Evolutionary conservation across 1,140 invertebrate species (phyloP), one percentile per base, ranked within the genome.

Genomic region (Macrotrachela quadricornifera): DNA sequence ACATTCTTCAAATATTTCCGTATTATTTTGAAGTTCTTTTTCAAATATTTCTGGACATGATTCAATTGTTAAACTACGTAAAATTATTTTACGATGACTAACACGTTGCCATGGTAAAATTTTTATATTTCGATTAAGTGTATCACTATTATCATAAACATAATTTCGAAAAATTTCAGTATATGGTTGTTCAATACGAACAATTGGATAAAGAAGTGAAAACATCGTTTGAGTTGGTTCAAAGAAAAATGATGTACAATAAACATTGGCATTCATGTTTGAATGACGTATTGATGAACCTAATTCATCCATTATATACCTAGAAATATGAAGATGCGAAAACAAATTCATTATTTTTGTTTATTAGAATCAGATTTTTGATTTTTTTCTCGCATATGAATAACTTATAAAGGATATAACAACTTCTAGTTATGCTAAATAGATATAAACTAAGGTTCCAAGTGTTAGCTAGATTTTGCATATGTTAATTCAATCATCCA

Each of bases 281-380:
- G 77, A 80, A 65, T 90, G 85, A 54, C 76, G 78, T 46, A 92
- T 79, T 2, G 79, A 77, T 17, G 79, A 80, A 21, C 86, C 86
- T 59, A 92, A 77, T 69, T 91, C 86, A 71, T 91, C 86, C 78
- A 85, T 80, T 11, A 92, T 76, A 68, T 87, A 91, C 86, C 86
- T 91, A 43, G 70, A 41, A 17, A 36, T 11, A 54, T n/a, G n/a
- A n/a, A n/a, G n/a, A n/a, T n/a, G n/a, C n/a, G n/a, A n/a, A n/a
- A n/a, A n/a, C n/a, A n/a, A n/a, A n/a, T n/a, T n/a, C n/a, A n/a
- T n/a, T n/a, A n/a, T n/a, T n/a, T n/a, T n/a, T n/a, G n/a, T n/a
- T n/a, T n/a, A n/a, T n/a, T n/a, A n/a, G n/a, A n/a, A n/a, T n/a
- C n/a, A n/a, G n/a, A n/a, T n/a, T n/a, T n/a, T n/a, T n/a, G n/a